Conservation (phyloP, 2,888 invertebrate genomes). For the Allolobophora icterica region DNA sequence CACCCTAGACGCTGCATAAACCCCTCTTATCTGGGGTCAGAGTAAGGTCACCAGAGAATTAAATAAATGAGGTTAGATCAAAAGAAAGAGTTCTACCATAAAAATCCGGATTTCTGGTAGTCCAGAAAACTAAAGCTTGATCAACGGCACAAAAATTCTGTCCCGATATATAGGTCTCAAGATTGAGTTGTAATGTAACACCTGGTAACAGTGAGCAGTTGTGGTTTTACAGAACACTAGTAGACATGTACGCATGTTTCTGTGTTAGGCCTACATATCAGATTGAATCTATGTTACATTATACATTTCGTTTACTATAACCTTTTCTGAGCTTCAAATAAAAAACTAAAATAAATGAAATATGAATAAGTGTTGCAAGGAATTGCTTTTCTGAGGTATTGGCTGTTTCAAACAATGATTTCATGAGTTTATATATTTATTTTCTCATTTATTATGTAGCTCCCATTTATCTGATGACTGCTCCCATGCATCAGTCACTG, state of each 20-base stretch:
- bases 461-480: neutral
- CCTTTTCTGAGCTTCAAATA: neutral
- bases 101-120: neutral
- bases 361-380: neutral
- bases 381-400: too few relatives aligned
- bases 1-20: neutral
- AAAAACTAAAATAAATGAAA: neutral
- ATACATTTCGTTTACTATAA: too few relatives aligned
- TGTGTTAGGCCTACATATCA: too few relatives aligned
- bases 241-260: neutral
- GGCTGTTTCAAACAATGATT: neutral
- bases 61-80: neutral
- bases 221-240: neutral
- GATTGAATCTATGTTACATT: too few relatives aligned
- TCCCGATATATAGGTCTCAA: neutral
- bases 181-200: neutral
- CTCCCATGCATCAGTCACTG: too few relatives aligned
- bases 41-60: neutral
- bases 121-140: neutral
- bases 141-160: neutral
- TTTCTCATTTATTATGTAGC: neutral
- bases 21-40: neutral
- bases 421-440: neutral
- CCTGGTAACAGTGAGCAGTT: neutral
- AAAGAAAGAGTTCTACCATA: neutral